These are phyloP conservation scores for Characodon lateralis DNA, from an alignment of 2,797 vertebrate genomes.

Conservation along the genomic window DNA sequence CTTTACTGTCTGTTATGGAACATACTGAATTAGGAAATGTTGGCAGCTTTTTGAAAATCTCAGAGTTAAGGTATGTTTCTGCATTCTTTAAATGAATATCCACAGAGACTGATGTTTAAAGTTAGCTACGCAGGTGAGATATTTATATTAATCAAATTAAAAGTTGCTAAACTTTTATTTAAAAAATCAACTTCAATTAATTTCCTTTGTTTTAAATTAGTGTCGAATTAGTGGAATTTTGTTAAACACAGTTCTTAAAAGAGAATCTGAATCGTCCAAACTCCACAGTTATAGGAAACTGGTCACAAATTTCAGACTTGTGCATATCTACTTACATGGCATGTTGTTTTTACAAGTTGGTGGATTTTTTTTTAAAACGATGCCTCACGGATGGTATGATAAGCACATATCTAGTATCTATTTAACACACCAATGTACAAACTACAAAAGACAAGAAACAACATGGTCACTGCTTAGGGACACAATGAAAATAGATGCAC, in stretches of 20 bases:
- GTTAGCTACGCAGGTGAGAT: no score
- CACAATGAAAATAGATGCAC: slow-evolving; percentile 22
- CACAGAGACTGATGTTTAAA: no score
- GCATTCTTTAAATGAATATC: no score
- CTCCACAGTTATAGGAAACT: not conserved
- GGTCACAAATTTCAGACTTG: not conserved
- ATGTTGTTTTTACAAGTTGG: not conserved
- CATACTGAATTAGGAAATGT: no score
- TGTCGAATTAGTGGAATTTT: no score
- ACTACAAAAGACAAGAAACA: not conserved
- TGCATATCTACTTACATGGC: not conserved
- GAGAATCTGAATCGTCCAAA: not conserved
- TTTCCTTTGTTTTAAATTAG: not conserved
- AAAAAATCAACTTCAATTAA: not conserved
- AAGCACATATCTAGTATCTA: not conserved
- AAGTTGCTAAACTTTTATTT: no score
- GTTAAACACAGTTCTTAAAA: not conserved
- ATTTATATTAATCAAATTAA: no score
- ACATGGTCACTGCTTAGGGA: slow-evolving; percentile 12
- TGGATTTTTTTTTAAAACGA: not conserved
- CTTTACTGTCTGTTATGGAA: no score
- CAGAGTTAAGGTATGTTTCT: no score
- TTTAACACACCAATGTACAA: slow-evolving; percentile 8
- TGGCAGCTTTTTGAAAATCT: no score
- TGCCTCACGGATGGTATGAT: not conserved